A percentile compares a stretch with the other conserved stretches of the same genome.
phyloP scores from a whole-genome alignment of 1,140 invertebrate genomes.

The Temnothorax curvispinosus region DNA sequence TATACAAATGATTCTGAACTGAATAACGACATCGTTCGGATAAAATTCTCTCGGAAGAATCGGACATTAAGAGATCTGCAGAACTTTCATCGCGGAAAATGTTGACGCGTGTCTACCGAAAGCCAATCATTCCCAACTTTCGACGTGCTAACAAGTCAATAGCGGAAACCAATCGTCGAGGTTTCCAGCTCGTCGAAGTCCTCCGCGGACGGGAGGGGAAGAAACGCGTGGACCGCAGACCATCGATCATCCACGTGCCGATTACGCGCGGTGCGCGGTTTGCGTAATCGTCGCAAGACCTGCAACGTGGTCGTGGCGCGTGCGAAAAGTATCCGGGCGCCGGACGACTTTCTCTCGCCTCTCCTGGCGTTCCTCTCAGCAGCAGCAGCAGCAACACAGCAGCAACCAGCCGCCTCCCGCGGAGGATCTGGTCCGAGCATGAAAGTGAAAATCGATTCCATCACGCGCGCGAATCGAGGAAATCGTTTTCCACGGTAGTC shows the following conservation, averaged over 20 bases:
- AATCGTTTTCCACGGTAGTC: slow-evolving; percentile 3
- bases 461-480: slow-evolving; percentile 4
- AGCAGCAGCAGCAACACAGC: background rate
- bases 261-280: slow-evolving; percentile 61
- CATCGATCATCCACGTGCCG: slow-evolving; percentile 37
- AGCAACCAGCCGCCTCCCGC: background rate
- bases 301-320: slow-evolving; percentile 18
- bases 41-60: background rate
- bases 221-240: background rate
- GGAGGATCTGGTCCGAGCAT: slow-evolving; percentile 16
- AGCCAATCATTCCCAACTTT: slow-evolving; percentile 28
- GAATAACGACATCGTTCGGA: background rate
- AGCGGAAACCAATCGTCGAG: slow-evolving; percentile 4
- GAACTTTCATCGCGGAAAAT: slow-evolving; percentile 47
- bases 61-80: background rate
- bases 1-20: background rate
- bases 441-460: slow-evolving; percentile 66
- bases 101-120: background rate
- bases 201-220: background rate
- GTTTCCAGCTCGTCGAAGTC: background rate
- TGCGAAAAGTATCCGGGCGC: slow-evolving; percentile 47
- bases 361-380: slow-evolving; percentile 16
- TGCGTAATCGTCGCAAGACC: slow-evolving; percentile 52
- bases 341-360: slow-evolving; percentile 69
- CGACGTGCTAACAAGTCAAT: background rate